Percentiles rank a stretch among this genome's conserved stretches.
These are phyloP conservation scores for Netelia inedita DNA, from an alignment of 2,888 invertebrate species.

Conservation along the genomic window DNA sequence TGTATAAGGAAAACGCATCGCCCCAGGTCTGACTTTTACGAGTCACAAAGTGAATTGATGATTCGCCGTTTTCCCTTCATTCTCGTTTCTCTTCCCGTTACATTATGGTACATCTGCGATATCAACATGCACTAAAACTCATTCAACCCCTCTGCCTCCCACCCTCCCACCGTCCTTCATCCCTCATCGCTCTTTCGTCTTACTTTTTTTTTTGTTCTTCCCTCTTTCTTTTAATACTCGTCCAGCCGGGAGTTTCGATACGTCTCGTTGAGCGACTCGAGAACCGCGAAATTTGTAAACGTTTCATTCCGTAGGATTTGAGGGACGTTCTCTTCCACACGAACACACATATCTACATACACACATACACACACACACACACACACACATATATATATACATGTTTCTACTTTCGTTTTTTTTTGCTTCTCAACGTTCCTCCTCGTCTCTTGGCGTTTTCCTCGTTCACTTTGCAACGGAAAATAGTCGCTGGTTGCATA, in stretches of 20 bases:
- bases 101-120: neutral
- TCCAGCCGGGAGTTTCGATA: constrained; percentile 1
- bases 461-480: constrained; percentile 45
- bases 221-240: constrained; percentile 1
- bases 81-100: neutral
- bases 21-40: constrained; percentile 43
- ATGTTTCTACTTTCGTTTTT: neutral
- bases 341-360: too few species aligned
- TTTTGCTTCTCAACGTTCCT: constrained; percentile 18
- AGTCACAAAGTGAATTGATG: constrained; percentile 45
- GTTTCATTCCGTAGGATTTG: constrained; percentile 14
- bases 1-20: neutral
- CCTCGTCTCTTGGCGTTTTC: constrained; percentile 21
- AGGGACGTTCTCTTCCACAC: constrained; percentile 24
- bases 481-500: constrained; percentile 25
- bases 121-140: neutral
- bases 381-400: neutral
- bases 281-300: constrained; percentile 45
- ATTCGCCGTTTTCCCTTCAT: constrained; percentile 9
- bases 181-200: neutral
- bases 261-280: constrained; percentile 37
- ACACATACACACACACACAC: too few species aligned
- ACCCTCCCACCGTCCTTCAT: too few species aligned
- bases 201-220: neutral
- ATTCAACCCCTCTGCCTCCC: neutral